Base-by-base conservation (phyloP, 2,888 invertebrate species). In the Protonemura montana region DNA sequence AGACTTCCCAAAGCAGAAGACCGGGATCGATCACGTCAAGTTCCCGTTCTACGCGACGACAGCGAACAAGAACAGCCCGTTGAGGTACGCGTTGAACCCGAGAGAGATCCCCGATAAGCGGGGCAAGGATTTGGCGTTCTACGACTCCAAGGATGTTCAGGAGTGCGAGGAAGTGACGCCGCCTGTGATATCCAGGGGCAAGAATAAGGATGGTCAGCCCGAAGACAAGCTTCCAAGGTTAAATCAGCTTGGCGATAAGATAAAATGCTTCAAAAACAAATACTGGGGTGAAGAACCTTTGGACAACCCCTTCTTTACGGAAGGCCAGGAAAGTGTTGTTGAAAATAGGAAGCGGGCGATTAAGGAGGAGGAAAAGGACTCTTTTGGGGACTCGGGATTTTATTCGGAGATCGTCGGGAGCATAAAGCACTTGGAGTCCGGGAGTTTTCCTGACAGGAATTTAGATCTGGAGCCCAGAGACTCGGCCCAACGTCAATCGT, bases 261-360 rank as follows among this genome's bases (percentile, higher is more conserved):
- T 96, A 27, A 94, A 95, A 88, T 96, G 96, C 89, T 93, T 95
- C 35, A 95, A 95, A 42, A 92, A 92, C 0, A 95, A 95, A 91
- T 96, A 95, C 90, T 96, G 96, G 90, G 96, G 95, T 0, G 92
- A 93, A 87, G 93, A 96, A 90, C 96, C 96, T 0, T 91, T 96
- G 86, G 96, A 96, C 88, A 96, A 94, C 91, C 96, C 96, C 0
- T 92, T 96, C 88, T 96, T 96, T 89, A 88, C 90, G 76, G 92
- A 92, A 85, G 90, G 90, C 82, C 86, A 89, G 21, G 89, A 92
- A 0, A 90, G 25, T 13, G 29, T 25, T 0, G 85, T 26, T 21
- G 82, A 82, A 13, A 82, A 42, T n/a, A 42, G 25, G 26, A 82
- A 82, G 41, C 35, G 82, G n/a, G 82, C 29, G 26, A 26, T 41